Evolutionary conservation across 2,113 vertebrate species (phyloP).

Genomic region (Cyanistes caeruleus): DNA sequence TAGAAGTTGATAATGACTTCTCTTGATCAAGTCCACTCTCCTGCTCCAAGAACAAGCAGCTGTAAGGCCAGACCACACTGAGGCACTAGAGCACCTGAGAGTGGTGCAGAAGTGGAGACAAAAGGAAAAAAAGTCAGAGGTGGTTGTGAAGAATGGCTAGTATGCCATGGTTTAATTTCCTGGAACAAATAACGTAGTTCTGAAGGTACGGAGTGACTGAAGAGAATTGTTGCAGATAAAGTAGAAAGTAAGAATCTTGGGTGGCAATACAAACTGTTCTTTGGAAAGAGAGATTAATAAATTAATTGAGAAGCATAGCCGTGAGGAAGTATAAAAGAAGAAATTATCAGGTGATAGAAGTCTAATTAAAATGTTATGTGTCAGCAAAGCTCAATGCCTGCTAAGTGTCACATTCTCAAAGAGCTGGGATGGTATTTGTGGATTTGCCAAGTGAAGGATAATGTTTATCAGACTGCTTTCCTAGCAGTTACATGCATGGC

Average conservation of each 20-base stretch:
- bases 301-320: background rate
- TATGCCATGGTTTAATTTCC: background rate
- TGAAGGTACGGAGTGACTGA: background rate
- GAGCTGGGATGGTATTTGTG: accelerated
- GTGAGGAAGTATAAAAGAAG: background rate
- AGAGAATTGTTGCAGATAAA: background rate
- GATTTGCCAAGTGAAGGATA: background rate
- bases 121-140: background rate
- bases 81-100: background rate
- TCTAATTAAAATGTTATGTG: background rate
- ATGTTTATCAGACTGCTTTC: background rate
- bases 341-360: background rate
- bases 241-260: background rate
- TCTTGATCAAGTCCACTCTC: background rate
- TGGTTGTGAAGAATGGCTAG: background rate
- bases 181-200: background rate
- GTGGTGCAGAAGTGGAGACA: background rate
- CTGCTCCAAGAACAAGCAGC: background rate
- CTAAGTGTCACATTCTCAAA: background rate
- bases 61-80: background rate
- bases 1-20: background rate
- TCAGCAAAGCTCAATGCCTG: background rate
- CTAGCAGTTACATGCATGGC: accelerated
- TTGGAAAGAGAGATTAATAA: background rate
- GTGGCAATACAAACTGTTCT: background rate